Conservation (phyloP, 2,888 invertebrate species). For the Nephrocerus scutellatus region DNA sequence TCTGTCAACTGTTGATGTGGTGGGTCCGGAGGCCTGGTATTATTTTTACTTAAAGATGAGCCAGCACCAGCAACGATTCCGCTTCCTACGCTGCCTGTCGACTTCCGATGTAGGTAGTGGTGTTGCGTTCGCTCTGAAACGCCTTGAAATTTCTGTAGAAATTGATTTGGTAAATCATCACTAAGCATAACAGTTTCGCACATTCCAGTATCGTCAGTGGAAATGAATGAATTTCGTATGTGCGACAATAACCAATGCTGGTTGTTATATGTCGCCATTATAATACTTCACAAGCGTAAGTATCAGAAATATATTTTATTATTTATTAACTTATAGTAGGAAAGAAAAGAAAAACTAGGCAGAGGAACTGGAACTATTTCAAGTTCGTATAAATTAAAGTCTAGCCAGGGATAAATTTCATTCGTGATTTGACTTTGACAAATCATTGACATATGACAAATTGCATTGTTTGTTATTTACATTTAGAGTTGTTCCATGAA, state of each 20-base stretch:
- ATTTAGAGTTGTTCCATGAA: too few species aligned
- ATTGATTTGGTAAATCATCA: slow-evolving; percentile 66
- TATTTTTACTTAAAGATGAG: slow-evolving; percentile 7
- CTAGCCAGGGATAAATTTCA: too few species aligned
- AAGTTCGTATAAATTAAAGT: too few species aligned
- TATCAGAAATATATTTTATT: too few species aligned
- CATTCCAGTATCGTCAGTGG: slow-evolving; percentile 91
- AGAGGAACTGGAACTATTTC: too few species aligned
- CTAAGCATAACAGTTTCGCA: slow-evolving; percentile 87
- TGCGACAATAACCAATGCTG: slow-evolving; percentile 87
- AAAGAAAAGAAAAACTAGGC: too few species aligned
- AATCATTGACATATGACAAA: too few species aligned
- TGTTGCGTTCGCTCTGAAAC: slow-evolving; percentile 29
- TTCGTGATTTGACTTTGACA: too few species aligned
- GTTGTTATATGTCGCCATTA: slow-evolving; percentile 92
- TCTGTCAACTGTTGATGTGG: slow-evolving; percentile 37
- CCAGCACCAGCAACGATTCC: slow-evolving; percentile 1
- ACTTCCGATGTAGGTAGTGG: slow-evolving; percentile 4
- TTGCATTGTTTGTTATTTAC: too few species aligned
- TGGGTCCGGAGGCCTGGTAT: slow-evolving; percentile 22
- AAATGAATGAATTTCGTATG: slow-evolving; percentile 89
- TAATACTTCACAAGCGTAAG: too few species aligned
- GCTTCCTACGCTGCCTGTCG: neutral
- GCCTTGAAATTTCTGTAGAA: slow-evolving; percentile 50
- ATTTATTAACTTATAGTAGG: too few species aligned